These are phyloP conservation scores for Aphidoletes aphidimyza DNA, from an alignment of 2,888 invertebrate species.

Conservation along the genomic window DNA sequence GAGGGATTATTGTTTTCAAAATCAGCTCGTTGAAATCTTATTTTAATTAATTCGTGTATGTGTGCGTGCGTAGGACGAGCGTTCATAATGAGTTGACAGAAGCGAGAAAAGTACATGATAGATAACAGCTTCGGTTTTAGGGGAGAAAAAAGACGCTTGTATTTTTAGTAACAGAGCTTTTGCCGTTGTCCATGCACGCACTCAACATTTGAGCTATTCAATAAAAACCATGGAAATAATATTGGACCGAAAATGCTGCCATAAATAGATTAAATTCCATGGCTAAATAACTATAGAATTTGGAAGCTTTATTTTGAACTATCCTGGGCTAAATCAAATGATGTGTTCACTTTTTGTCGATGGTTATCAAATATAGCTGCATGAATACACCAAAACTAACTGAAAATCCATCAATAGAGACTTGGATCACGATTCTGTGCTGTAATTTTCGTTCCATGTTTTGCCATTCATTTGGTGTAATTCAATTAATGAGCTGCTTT, in stretches of 20 bases:
- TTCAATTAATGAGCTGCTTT: slow-evolving; percentile 8
- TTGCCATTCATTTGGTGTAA: not conserved
- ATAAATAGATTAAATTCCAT: no score
- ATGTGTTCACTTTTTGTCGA: not conserved
- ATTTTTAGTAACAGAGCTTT: not conserved
- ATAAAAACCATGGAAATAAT: no score
- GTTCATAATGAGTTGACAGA: not conserved
- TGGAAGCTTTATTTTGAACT: no score
- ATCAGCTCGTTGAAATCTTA: slow-evolving; percentile 18
- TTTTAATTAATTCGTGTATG: slow-evolving; percentile 40
- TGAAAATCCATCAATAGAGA: not conserved
- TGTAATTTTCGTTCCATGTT: not conserved
- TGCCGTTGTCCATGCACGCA: no score
- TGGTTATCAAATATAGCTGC: not conserved
- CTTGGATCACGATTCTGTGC: not conserved
- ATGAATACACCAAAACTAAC: not conserved
- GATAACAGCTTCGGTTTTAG: not conserved
- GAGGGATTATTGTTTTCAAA: slow-evolving; percentile 28
- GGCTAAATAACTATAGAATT: no score
- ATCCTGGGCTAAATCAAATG: not conserved
- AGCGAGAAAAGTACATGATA: not conserved
- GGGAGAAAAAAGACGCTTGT: not conserved
- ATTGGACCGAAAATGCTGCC: no score
- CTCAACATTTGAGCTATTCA: no score
- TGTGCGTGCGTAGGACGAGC: not conserved